Evolutionary conservation across 2,888 invertebrate genomes (phyloP).

Genomic region (Ormyrus rosae): DNA sequence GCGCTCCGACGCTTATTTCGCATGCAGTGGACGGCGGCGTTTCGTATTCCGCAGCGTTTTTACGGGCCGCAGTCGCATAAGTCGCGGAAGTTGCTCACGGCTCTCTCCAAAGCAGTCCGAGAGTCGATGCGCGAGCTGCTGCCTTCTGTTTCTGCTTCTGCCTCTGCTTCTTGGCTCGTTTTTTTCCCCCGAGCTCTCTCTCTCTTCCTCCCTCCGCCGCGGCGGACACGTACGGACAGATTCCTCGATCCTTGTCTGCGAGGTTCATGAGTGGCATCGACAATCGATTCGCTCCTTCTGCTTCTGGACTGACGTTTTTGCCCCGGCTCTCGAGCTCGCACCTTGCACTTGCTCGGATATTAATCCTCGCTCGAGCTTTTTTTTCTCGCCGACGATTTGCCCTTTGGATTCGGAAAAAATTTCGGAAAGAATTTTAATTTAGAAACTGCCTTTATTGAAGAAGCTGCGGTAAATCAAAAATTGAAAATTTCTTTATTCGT

Average conservation of each 20-base stretch:
- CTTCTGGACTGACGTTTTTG: conserved; percentile 10
- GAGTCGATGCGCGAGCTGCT: conserved; percentile 28
- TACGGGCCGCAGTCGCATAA: conserved; percentile 51
- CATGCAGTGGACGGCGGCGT: conserved; percentile 55
- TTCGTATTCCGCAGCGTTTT: conserved; percentile 57
- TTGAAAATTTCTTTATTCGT: too few relatives aligned
- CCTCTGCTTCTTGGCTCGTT: background rate
- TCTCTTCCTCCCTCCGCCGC: background rate
- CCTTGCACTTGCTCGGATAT: conserved; percentile 17
- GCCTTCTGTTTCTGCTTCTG: conserved; percentile 5
- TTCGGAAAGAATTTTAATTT: background rate
- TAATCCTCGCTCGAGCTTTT: conserved; percentile 21
- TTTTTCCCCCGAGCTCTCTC: background rate
- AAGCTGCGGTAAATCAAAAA: too few relatives aligned
- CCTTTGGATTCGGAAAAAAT: background rate
- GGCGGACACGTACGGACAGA: conserved; percentile 35
- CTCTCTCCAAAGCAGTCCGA: conserved; percentile 35
- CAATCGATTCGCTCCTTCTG: conserved; percentile 46
- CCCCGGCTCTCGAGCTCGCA: conserved; percentile 2
- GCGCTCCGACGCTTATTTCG: conserved; percentile 48
- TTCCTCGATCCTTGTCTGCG: conserved; percentile 46
- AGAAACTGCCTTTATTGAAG: too few relatives aligned
- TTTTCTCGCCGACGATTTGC: background rate
- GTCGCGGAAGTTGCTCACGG: conserved; percentile 53
- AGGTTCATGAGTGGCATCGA: conserved; percentile 54